phyloP scores from a whole-genome alignment of 2,113 vertebrate species.

The Phyllostomus hastatus region DNA sequence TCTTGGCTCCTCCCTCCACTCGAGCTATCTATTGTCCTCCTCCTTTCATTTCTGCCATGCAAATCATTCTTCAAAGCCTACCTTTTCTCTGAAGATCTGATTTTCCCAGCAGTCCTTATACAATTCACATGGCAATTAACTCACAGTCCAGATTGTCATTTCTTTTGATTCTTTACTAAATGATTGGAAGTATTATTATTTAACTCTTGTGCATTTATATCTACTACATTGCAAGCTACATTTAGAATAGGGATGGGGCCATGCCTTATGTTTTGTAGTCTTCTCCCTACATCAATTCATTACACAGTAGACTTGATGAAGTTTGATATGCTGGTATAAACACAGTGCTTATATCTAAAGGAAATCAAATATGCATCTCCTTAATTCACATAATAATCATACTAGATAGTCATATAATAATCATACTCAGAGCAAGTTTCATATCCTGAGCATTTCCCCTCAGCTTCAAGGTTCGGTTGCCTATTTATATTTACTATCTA shows the following conservation, averaged over 20 bases:
- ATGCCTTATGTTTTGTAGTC: neutral
- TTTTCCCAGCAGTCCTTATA: neutral
- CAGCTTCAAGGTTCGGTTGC: neutral
- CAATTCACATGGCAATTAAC: neutral
- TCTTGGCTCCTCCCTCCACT: neutral
- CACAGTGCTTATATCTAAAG: neutral
- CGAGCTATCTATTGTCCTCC: neutral
- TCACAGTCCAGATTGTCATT: neutral
- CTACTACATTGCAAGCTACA: neutral
- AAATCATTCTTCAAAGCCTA: neutral
- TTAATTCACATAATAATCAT: neutral
- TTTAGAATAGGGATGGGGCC: neutral
- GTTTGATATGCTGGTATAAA: neutral
- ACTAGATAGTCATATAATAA: neutral
- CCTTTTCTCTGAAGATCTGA: neutral
- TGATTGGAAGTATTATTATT: neutral
- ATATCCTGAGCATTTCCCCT: neutral
- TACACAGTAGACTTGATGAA: neutral
- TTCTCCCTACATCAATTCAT: neutral
- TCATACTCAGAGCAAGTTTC: neutral
- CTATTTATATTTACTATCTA: neutral
- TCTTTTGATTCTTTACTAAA: slow-evolving; percentile 4
- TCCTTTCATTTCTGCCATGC: neutral
- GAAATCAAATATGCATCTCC: neutral
- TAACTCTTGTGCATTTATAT: neutral